Conservation (phyloP, 2,797 vertebrate genomes). For the Cossypha heuglini region DNA sequence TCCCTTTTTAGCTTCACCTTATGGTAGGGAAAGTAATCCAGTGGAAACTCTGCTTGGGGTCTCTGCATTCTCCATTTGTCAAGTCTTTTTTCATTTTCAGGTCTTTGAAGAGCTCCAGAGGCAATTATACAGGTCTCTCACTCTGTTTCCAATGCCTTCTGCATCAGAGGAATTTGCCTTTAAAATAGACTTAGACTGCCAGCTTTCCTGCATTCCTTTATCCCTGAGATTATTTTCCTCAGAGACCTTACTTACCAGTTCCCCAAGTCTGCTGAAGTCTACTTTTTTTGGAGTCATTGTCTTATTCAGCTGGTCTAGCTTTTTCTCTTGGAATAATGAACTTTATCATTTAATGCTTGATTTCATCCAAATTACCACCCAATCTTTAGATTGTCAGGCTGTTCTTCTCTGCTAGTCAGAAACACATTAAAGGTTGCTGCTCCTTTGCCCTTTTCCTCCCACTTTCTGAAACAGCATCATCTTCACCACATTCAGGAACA, state of each 20-base stretch:
- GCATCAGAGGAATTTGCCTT: slow-evolving; percentile 60
- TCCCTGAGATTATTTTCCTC: slow-evolving; percentile 36
- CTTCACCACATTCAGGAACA: neutral
- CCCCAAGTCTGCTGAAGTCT: slow-evolving; percentile 18
- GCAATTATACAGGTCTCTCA: slow-evolving; percentile 15
- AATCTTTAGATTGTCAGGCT: neutral
- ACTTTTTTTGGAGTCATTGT: slow-evolving; percentile 32
- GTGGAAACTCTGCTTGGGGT: slow-evolving; percentile 31
- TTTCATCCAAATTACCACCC: neutral
- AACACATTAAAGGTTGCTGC: neutral
- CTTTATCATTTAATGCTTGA: neutral
- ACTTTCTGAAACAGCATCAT: neutral
- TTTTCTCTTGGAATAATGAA: slow-evolving; percentile 33
- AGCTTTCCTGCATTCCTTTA: slow-evolving; percentile 56
- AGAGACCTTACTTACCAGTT: slow-evolving; percentile 58
- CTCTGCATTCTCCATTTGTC: slow-evolving; percentile 42
- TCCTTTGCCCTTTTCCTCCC: neutral
- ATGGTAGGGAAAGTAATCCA: neutral
- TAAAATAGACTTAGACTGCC: slow-evolving; percentile 42
- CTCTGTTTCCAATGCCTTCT: slow-evolving; percentile 47
- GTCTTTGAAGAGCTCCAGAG: neutral
- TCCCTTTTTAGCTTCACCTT: neutral
- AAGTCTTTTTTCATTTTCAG: slow-evolving; percentile 12
- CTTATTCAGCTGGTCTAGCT: neutral
- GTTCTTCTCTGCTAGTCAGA: neutral